Evolutionary conservation across 2,113 vertebrate species (phyloP), one percentile per base, ranked within the genome.

Genomic region (Otolemur garnettii): DNA sequence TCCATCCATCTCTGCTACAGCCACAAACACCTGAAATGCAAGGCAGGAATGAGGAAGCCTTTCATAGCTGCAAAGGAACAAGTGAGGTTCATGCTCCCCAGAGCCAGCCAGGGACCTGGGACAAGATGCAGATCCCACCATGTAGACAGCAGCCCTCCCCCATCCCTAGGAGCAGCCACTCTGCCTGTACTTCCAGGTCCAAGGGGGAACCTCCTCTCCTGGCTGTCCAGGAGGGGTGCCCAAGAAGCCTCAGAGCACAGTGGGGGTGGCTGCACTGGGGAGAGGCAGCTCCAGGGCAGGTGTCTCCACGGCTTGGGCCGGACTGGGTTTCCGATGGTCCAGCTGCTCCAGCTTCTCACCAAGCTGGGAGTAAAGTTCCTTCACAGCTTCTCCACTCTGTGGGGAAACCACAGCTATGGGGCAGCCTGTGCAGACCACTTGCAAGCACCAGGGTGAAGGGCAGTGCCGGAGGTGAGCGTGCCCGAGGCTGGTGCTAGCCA

Each of bases 341-440:
- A 99, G 98, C 13, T 98, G 98, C 95, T 99, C 99, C 89, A 99
- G 98, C 78, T 99, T 99, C 96, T 99, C 99, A 0, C 97, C 98
- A 5, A 99, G 98, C 42, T 99, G 99, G 33, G 93, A 99, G 97
- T 99, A 98, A 2, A 99, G 99, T 77, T 99, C 99, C 98, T 99
- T 99, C 96, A 99, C 98, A 0, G 99, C 99, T 33, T 99, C 99
- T 4, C 99, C 98, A 10, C 99, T 99, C 99, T 99, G 98, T 26
- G 19, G 0, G 42, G 94, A 92, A 62, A 10, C n/a, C 11, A 33
- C 4, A 5, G 68, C 1, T 5, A 17, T 7, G 1, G 21, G 60
- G 45, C 13, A 7, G 60, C 1, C 86, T n/a, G n/a, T n/a, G n/a
- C 7, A 83, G 38, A 57, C 66, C 0, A 50, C 24, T 30, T 15